phyloP scores from a whole-genome alignment of 1,140 invertebrate species.

The Apis cerana region DNA sequence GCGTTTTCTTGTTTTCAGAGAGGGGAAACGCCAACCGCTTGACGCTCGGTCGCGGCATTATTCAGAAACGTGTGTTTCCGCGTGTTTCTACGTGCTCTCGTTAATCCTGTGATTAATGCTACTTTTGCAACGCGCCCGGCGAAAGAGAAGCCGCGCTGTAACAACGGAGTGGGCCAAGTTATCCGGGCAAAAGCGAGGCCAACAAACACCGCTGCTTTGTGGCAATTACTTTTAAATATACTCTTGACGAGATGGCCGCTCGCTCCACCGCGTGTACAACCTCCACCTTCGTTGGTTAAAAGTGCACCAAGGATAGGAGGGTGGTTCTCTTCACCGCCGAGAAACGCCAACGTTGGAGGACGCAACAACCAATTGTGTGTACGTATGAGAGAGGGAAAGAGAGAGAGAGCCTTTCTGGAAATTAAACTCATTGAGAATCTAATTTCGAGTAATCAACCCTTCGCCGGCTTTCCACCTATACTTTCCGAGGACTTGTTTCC shows the following conservation, averaged over 20 bases:
- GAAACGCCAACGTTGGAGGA: constrained; percentile 37
- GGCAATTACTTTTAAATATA: constrained; percentile 51
- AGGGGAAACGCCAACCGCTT: background rate
- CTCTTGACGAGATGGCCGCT: constrained; percentile 35
- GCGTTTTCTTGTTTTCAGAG: background rate
- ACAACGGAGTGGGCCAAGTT: constrained; percentile 30
- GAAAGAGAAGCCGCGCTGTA: constrained; percentile 9
- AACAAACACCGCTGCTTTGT: constrained; percentile 47
- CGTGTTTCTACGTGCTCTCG: constrained; percentile 33
- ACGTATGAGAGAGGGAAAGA: too few relatives aligned
- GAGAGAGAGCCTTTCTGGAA: constrained; percentile 56
- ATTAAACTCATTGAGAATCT: constrained; percentile 66
- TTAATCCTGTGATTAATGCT: constrained; percentile 51
- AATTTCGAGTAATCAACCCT: constrained; percentile 63
- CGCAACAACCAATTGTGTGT: constrained; percentile 51
- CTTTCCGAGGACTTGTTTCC: constrained; percentile 21
- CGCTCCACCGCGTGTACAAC: background rate
- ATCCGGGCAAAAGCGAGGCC: constrained; percentile 29
- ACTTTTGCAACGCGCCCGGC: constrained; percentile 1
- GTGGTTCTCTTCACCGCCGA: constrained; percentile 1
- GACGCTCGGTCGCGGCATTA: constrained; percentile 18
- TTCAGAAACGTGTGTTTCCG: constrained; percentile 35
- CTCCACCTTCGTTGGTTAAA: constrained; percentile 49
- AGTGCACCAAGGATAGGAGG: background rate
- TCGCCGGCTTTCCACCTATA: constrained; percentile 53